A percentile compares a stretch with the other conserved stretches of the same genome.
These are phyloP conservation scores for Euwallacea similis DNA, from an alignment of 1,140 invertebrate genomes.

Conservation along the genomic window DNA sequence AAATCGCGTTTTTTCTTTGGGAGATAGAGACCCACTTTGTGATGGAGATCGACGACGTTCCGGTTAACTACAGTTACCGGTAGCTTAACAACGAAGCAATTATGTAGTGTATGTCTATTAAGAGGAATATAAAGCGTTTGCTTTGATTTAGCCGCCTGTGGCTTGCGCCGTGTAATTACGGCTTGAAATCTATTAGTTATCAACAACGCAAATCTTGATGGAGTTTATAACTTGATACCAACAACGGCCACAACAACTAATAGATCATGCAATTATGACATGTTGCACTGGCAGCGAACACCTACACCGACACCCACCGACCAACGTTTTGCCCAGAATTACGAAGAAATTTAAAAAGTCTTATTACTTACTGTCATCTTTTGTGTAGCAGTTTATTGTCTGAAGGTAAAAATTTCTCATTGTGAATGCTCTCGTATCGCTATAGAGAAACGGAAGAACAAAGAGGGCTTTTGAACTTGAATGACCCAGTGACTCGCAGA, in stretches of 20 bases:
- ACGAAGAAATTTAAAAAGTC: constrained; percentile 3
- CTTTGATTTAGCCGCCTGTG: constrained; percentile 8
- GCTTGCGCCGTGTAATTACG: constrained; percentile 7
- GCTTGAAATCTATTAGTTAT: constrained; percentile 5
- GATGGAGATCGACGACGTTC: constrained; percentile 2
- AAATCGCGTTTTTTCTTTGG: constrained; percentile 1
- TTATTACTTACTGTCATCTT: constrained; percentile 5
- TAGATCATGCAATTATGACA: constrained; percentile 1
- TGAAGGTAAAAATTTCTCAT: not conserved
- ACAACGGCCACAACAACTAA: not conserved
- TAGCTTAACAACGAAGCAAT: not conserved
- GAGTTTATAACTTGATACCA: too few species aligned
- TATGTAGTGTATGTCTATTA: not conserved
- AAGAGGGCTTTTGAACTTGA: not conserved
- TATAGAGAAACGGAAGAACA: constrained; percentile 3
- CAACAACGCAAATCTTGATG: constrained; percentile 8
- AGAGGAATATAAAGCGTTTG: not conserved
- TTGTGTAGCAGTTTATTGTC: not conserved
- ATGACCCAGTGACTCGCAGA: not conserved
- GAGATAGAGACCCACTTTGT: constrained; percentile 14
- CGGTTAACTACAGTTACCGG: not conserved
- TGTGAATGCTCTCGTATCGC: not conserved
- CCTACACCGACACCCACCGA: constrained; percentile 8
- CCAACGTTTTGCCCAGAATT: not conserved
- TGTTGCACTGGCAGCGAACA: constrained; percentile 4